phyloP scores from a whole-genome alignment of 2,797 vertebrate genomes.

The Notamacropus eugenii region DNA sequence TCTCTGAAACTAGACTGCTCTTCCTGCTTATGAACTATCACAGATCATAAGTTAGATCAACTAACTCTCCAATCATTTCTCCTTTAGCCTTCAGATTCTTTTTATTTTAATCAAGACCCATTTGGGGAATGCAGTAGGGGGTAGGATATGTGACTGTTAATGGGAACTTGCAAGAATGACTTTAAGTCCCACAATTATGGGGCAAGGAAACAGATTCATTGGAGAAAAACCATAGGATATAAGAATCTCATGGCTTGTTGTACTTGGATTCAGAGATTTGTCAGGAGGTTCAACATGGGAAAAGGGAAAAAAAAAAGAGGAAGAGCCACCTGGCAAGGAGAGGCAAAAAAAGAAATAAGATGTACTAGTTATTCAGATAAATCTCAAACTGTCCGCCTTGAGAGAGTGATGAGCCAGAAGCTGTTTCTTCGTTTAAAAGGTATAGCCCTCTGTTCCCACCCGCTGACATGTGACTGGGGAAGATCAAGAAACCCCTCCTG shows the following conservation, averaged over 20 bases:
- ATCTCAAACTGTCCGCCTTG: background rate
- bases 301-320: background rate
- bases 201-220: background rate
- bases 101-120: background rate
- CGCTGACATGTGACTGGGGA: background rate
- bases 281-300: background rate
- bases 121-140: background rate
- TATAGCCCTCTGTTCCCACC: background rate
- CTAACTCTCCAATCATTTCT: background rate
- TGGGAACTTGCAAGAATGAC: background rate
- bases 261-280: background rate
- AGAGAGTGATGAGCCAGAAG: background rate
- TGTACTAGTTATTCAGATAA: background rate
- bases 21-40: background rate
- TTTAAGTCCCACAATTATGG: background rate
- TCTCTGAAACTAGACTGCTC: background rate
- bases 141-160: background rate
- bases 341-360: background rate
- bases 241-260: background rate
- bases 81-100: background rate
- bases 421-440: background rate
- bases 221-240: background rate
- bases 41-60: background rate
- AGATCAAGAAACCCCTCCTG: background rate
- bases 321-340: background rate